phyloP scores from a whole-genome alignment of 1,140 invertebrate species.

The Drosophila serrata region DNA sequence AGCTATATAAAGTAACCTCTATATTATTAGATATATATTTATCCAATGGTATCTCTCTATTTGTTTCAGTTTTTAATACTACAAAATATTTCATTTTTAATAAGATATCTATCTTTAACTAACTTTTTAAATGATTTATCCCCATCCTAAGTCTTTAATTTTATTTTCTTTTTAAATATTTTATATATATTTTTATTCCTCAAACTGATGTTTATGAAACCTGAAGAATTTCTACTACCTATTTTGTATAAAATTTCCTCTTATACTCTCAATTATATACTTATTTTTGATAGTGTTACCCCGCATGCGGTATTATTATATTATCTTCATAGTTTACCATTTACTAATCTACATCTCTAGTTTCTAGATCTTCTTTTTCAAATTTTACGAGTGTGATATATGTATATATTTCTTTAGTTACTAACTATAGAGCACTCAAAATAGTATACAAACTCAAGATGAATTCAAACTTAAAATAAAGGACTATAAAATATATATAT shows the following conservation, averaged over 20 bases:
- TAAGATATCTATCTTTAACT: too few relatives aligned
- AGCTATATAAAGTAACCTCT: neutral
- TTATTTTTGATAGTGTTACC: neutral
- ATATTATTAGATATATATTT: neutral
- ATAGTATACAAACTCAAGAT: conserved; percentile 3
- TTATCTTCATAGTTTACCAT: neutral
- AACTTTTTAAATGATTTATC: too few relatives aligned
- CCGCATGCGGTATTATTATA: neutral
- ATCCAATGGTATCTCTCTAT: neutral
- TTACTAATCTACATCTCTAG: neutral
- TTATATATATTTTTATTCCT: neutral
- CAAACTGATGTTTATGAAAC: rapidly evolving
- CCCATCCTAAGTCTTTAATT: too few relatives aligned
- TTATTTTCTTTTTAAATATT: neutral
- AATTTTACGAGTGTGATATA: conserved; percentile 9
- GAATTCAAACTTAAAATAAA: neutral
- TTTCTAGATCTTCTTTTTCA: neutral
- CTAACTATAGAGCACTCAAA: conserved; percentile 23
- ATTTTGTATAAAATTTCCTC: neutral
- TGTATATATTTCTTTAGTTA: conserved; percentile 4
- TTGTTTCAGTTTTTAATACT: too few relatives aligned
- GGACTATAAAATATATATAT: conserved; percentile 21
- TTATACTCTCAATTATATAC: rapidly evolving
- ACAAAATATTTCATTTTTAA: neutral
- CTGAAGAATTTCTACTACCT: neutral